Evolutionary conservation across 2,797 vertebrate species (phyloP), one percentile per base, ranked within the genome.

Genomic region (Kryptolebias ocellatus): DNA sequence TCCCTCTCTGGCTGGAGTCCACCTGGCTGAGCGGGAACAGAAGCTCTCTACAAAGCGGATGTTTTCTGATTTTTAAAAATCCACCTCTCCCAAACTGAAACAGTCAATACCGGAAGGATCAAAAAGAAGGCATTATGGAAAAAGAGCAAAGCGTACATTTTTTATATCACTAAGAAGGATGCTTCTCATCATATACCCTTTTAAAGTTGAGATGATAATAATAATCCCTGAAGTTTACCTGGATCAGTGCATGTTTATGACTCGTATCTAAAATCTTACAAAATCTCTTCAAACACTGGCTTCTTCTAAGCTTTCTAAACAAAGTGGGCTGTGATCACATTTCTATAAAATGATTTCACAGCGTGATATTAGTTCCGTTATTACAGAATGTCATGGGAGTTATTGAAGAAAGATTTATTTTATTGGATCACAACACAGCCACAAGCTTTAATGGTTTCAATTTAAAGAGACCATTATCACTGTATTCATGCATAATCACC

Each of bases 1-100:
- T 81, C 49, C 24, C 61, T 28, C 51, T 70, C 64, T 85, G 78
- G 83, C 57, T 61, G 47, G 44, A 64, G 51, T 72, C 84, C 83
- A 71, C 9, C 53, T 70, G 69, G 59, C 74, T 14, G 14, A 47
- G 49, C 28, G 45, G 47, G 37, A 16, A 14, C 15, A 42, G 34
- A 20, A 5, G 51, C 18, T 73, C 31, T 37, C 42, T 27, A 42
- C 58, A 57, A 74, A 82, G 67, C 60, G 42, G 42, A 74, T 71
- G 78, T 76, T 87, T 87, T 70, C 27, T 69, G 51, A 74, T 57
- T 73, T 55, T 64, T 54, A 27, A 16, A 65, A 20, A 58, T 53
- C 20, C 10, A 20, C 27, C 20, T 24, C 28, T 12, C 15, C 56
- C 11, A 67, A 62, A 55, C 50, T 44, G 28, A 67, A 74, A 46